Evolutionary conservation across 1,140 invertebrate genomes (phyloP), one percentile per base, ranked within the genome.

Genomic region (Hyles euphorbiae): DNA sequence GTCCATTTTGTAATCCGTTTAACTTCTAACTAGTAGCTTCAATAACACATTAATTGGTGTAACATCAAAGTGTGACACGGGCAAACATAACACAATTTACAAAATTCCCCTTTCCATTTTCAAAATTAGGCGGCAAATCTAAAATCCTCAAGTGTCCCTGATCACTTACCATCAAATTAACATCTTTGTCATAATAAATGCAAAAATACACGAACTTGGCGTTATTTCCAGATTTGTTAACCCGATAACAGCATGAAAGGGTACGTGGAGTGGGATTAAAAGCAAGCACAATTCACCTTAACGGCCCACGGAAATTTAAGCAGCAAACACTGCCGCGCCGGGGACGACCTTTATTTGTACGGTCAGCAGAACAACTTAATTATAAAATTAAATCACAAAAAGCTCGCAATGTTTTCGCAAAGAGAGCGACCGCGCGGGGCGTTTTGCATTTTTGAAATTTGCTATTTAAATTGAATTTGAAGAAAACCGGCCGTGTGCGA

Each of bases 271-370:
- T 10, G 32, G 58, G 50, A 63, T 67, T 67, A 63, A 67, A 63
- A 60, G 65, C 57, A 57, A 56, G 60, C 64, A 67, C 65, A 58
- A 67, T 60, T 67, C 57, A 63, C 54, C 47, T 56, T 59, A 61
- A 66, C 56, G 48, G 53, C 60, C 53, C 45, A 50, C 56, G 52
- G 60, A 58, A 61, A 56, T 66, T 62, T 52, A 47, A 61, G 12
- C 54, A 50, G 48, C 10, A 43, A 44, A 52, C 52, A 60, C 10
- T 0, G n/a, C 50, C 44, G n/a, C 2, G 32, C 36, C 54, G 3
- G 33, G 2, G 47, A 48, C 32, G 49, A 51, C 48, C 54, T 58
- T 49, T 34, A 47, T 53, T 53, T 34, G 32, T 58, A 57, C 33
- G 53, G 50, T 58, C 56, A 54, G 48, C 48, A 62, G 22, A 54